These are phyloP conservation scores for Mystacornis crossleyi DNA, from an alignment of 2,113 vertebrate genomes.

Conservation along the genomic window DNA sequence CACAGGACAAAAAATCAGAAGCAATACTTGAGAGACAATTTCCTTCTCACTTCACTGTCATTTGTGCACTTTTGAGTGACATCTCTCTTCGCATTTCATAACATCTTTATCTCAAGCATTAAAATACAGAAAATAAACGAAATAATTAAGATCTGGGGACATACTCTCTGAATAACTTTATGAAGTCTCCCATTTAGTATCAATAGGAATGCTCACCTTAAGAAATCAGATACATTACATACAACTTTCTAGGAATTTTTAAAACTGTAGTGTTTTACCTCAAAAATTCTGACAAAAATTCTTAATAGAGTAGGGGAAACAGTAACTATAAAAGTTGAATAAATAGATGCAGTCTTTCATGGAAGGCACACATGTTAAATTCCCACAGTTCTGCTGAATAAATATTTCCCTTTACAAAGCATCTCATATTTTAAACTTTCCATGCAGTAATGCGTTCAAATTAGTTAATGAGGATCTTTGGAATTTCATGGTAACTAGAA, in stretches of 20 bases:
- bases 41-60: not conserved
- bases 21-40: not conserved
- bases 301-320: not conserved
- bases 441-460: constrained; percentile 38
- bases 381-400: not conserved
- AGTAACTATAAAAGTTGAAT: not conserved
- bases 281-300: not conserved
- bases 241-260: not conserved
- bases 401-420: constrained; percentile 18
- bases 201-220: not conserved
- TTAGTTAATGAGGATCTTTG: constrained; percentile 56
- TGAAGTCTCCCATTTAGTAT: not conserved
- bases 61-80: not conserved
- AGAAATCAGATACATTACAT: not conserved
- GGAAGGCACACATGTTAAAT: not conserved
- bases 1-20: not conserved
- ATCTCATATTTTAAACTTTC: constrained; percentile 13
- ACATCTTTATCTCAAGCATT: not conserved
- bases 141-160: not conserved
- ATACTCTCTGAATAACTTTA: not conserved
- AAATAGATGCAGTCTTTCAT: not conserved
- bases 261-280: not conserved
- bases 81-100: not conserved
- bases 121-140: not conserved
- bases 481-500: constrained; percentile 61